Base-by-base conservation (phyloP, 2,888 invertebrate genomes). In the Platycnemis pennipes region DNA sequence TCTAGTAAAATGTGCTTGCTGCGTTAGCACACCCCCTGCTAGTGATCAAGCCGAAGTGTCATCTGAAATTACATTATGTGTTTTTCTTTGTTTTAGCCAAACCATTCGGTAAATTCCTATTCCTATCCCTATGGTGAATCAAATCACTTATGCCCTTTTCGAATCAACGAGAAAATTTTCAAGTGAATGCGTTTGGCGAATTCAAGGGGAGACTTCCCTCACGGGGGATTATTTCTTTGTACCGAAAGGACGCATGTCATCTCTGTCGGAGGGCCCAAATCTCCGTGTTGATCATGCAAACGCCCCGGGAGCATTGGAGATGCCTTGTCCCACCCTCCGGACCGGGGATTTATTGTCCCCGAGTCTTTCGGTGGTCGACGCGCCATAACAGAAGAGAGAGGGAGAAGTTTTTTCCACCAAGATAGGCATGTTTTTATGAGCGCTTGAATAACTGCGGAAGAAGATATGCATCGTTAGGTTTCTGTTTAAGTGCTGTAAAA, bases 391-490 rank as follows among this genome's bases (percentile, higher is more conserved):
- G 8, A 16, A 77, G 77, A 37, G 77, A 31, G 7, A 37, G n/a
- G n/a, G 19, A 63, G 22, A 63, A n/a, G 5, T 63, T 77, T 77
- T 77, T n/a, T 77, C 13, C 3, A 37, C 13, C 31, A 26, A 77
- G 77, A 77, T 77, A 77, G 37, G 37, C 77, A 37, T 77, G 49
- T 77, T 63, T 63, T 77, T 77, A 77, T 77, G 77, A 37, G 77
- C 31, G 37, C 37, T 77, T 77, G 77, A 77, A 77, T 77, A 13
- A 37, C 31, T 77, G 31, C 77, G 31, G 31, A 11, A 37, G 7
- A 37, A 77, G 77, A 77, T 37, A 77, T 8, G 77, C 13, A 77
- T 63, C 77, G 37, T 77, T 37, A 77, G 37, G 31, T 77, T n/a
- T 77, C 77, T 77, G 31, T 77, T 77, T 37, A 69, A 37, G 13